phyloP scores from a whole-genome alignment of 2,797 vertebrate species.

The Enoplosus armatus region DNA sequence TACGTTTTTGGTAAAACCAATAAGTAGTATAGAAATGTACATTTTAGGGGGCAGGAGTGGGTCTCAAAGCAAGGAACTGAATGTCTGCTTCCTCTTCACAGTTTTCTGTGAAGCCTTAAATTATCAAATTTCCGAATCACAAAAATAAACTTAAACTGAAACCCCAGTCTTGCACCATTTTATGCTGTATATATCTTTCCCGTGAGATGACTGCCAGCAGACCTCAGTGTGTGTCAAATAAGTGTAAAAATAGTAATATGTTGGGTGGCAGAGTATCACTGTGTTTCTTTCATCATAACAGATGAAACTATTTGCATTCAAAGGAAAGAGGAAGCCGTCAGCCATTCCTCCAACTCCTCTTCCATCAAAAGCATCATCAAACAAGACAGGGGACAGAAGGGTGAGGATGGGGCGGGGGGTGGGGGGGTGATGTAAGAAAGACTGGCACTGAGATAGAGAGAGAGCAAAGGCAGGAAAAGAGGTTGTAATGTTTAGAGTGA shows the following conservation, averaged over 20 bases:
- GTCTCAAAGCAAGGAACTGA: neutral
- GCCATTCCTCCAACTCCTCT: conserved; percentile 33
- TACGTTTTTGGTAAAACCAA: neutral
- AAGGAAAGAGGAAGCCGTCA: conserved; percentile 34
- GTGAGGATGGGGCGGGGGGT: neutral
- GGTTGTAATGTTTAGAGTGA: conserved; percentile 9
- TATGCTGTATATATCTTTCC: neutral
- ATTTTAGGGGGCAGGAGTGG: neutral
- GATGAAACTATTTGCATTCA: conserved; percentile 41
- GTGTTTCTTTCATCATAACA: conserved; percentile 33
- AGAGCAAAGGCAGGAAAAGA: neutral
- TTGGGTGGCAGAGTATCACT: neutral
- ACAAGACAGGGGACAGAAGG: conserved; percentile 20
- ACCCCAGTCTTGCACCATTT: neutral
- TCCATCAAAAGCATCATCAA: conserved; percentile 49
- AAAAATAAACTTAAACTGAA: neutral
- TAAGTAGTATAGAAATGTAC: neutral
- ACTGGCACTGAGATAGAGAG: neutral
- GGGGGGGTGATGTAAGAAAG: conserved; percentile 2
- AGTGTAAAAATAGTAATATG: conserved; percentile 31
- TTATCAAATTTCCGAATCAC: neutral
- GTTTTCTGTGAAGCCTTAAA: neutral
- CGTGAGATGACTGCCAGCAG: neutral
- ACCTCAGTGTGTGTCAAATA: conserved; percentile 1
- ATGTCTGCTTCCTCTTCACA: neutral